A percentile compares a stretch with the other conserved stretches of the same genome.
These are phyloP conservation scores for Diarsia brunnea DNA, from an alignment of 2,888 invertebrate species.

Conservation along the genomic window DNA sequence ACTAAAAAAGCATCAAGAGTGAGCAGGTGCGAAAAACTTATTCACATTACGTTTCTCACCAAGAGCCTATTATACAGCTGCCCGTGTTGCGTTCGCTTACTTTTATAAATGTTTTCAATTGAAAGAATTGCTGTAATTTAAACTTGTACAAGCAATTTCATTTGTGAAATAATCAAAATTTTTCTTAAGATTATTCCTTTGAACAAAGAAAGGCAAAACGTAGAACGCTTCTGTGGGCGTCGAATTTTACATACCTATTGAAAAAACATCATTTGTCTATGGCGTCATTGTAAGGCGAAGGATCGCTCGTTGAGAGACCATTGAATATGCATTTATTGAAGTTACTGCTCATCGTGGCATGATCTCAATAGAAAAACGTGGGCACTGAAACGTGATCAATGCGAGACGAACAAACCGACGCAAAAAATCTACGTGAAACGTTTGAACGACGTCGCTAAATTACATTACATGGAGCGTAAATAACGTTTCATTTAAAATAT, in stretches of 20 bases:
- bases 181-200: conserved; percentile 46
- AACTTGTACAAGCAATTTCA: conserved; percentile 75
- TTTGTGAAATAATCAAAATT: conserved; percentile 69
- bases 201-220: conserved; percentile 48
- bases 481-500: conserved; percentile 69
- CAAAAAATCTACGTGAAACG: conserved; percentile 47
- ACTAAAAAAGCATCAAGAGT: conserved; percentile 72
- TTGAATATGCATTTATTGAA: conserved; percentile 61
- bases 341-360: conserved; percentile 48
- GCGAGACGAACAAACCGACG: conserved; percentile 30
- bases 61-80: conserved; percentile 78
- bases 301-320: conserved; percentile 21
- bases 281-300: conserved; percentile 29
- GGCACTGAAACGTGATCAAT: conserved; percentile 38
- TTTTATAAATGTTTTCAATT: conserved; percentile 79
- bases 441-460: conserved; percentile 60
- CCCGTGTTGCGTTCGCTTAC: conserved; percentile 71
- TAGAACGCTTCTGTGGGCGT: conserved; percentile 25
- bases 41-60: conserved; percentile 77
- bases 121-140: conserved; percentile 79
- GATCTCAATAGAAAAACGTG: conserved; percentile 52
- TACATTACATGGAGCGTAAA: conserved; percentile 55
- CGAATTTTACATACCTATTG: conserved; percentile 35
- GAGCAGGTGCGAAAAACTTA: conserved; percentile 82
- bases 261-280: conserved; percentile 50